Base-by-base conservation (phyloP, 2,888 invertebrate species). In the Encarsia formosa region DNA sequence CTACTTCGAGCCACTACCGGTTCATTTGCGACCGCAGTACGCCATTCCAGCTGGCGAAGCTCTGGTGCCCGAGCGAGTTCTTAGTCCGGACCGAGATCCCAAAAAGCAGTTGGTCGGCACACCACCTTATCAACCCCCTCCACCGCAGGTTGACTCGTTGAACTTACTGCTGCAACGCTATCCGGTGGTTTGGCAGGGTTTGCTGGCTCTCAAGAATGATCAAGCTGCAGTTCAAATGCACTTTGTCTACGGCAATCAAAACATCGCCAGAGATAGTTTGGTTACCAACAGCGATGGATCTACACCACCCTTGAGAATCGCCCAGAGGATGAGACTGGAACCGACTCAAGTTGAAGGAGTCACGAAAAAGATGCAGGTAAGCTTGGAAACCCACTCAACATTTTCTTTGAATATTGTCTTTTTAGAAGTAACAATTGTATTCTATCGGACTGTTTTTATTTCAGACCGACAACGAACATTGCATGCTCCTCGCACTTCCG, bases 141-240 rank as follows among this genome's bases (percentile, higher is more conserved):
- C 89, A 61, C 85, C 87, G 49, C 90, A 89, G 70, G 88, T 87
- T 5, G 91, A 91, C 75, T 87, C 88, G 48, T 77, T 91, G 61
- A 81, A 89, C 61, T 88, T 87, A 79, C 74, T 92, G 47, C 78
- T 92, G 6, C 84, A 94, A 85, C 86, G 91, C 52, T 95, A 95
- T 76, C 96, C 96, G 9, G 88, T 95, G 39, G 91, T 96, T 88
- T 98, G 98, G 98, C 95, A 96, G 77, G 95, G 98, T 1, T 77
- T 92, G 55, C 76, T 98, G 61, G 96, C 93, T 0, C 79, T 98
- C 61, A 98, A 98, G 79, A 97, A 94, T 74, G 97, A 97, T 77
- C 90, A 91, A 65, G 95, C 96, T 5, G 91, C 92, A 23, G 97
- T 98, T 39, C 97, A 98, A 78, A 97, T 98, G 97, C 96, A 97